phyloP scores from a whole-genome alignment of 2,888 invertebrate genomes.

The Rugalucina vietnamica region DNA sequence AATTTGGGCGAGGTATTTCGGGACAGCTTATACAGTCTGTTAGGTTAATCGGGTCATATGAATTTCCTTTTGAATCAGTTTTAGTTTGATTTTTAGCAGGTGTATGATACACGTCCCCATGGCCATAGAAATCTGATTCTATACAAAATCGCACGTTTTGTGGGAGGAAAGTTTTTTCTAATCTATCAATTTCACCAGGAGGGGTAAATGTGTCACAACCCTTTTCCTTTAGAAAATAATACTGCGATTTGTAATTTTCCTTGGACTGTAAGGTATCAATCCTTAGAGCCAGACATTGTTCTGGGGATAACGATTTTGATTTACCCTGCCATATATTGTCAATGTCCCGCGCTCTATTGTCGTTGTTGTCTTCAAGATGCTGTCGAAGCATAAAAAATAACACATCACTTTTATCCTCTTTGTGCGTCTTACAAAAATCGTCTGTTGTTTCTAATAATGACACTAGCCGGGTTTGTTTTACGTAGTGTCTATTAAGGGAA shows the following conservation, averaged over 20 bases:
- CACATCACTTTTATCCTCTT: not conserved
- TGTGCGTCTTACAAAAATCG: not conserved
- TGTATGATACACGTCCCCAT: too few relatives aligned
- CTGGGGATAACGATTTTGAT: not conserved
- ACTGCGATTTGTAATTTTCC: slow-evolving; percentile 24
- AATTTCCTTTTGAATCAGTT: too few relatives aligned
- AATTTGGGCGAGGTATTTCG: too few relatives aligned
- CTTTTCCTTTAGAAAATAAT: slow-evolving; percentile 27
- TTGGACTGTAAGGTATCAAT: slow-evolving; percentile 28
- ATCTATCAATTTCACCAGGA: too few relatives aligned
- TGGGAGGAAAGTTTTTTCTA: too few relatives aligned
- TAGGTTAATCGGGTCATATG: too few relatives aligned
- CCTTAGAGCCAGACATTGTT: slow-evolving; percentile 19
- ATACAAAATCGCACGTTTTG: too few relatives aligned
- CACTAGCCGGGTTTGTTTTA: not conserved
- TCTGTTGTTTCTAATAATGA: not conserved
- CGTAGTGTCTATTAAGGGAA: not conserved
- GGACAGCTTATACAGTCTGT: too few relatives aligned
- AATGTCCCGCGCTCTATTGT: not conserved
- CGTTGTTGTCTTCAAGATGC: slow-evolving; percentile 8
- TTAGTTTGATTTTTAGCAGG: too few relatives aligned
- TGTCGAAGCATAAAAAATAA: not conserved
- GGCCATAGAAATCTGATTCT: too few relatives aligned
- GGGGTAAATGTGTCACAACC: too few relatives aligned
- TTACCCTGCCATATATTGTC: not conserved